Evolutionary conservation across 1,140 invertebrate genomes (phyloP).

Genomic region (Drosophila lini): DNA sequence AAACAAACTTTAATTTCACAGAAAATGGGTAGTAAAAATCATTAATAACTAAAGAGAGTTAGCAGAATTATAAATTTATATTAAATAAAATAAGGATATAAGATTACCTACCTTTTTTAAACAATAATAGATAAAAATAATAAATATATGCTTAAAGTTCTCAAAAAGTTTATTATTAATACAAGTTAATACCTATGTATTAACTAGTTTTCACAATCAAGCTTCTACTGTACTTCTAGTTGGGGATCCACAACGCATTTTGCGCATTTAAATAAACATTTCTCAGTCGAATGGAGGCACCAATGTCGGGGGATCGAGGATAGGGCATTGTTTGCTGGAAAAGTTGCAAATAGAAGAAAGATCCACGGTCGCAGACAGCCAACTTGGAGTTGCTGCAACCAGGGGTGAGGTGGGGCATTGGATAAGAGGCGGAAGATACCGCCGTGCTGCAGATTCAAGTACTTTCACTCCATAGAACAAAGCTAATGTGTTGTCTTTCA

Average conservation of each 20-base stretch:
- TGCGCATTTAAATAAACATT: conserved; percentile 82
- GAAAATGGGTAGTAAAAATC: neutral
- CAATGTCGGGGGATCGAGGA: conserved; percentile 24
- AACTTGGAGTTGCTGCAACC: conserved; percentile 3
- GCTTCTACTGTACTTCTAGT: conserved; percentile 36
- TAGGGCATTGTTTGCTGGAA: conserved; percentile 69
- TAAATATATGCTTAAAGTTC: no score
- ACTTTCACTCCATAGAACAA: conserved; percentile 76
- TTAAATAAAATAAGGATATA: neutral
- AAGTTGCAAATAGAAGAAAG: conserved; percentile 43
- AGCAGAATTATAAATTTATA: neutral
- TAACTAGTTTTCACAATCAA: neutral
- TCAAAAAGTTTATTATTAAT: neutral
- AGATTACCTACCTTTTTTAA: neutral
- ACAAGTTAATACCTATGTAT: neutral
- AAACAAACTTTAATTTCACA: neutral
- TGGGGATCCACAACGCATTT: conserved; percentile 67
- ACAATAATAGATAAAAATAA: neutral
- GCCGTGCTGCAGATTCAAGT: conserved; percentile 18
- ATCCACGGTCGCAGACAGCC: conserved; percentile 46
- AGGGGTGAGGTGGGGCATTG: conserved; percentile 13
- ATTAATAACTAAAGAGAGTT: neutral
- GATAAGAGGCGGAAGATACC: conserved; percentile 7
- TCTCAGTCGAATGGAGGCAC: conserved; percentile 54
- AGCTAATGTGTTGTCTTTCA: conserved; percentile 68